A percentile compares a stretch with the other conserved stretches of the same genome.
Evolutionary conservation across 2,113 vertebrate genomes (phyloP).

Genomic region (Hippoglossus stenolepis): DNA sequence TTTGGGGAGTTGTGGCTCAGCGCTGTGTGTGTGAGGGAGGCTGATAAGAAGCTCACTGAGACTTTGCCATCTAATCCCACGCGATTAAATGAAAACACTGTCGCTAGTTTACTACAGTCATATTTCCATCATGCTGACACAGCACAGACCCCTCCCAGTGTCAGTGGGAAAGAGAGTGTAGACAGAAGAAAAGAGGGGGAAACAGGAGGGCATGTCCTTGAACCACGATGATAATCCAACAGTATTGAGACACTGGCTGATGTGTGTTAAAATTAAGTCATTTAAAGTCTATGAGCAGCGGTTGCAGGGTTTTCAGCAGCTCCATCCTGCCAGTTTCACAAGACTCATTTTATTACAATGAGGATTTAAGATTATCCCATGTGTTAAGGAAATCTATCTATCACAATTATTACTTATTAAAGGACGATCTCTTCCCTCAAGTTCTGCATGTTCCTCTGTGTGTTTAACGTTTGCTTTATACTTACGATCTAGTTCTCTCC

Average conservation of each 20-base stretch:
- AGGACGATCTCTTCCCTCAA: not conserved
- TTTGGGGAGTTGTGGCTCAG: not conserved
- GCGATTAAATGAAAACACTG: conserved; percentile 9
- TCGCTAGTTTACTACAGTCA: not conserved
- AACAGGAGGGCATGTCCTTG: not conserved
- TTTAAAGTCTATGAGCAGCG: not conserved
- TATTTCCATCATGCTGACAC: conserved; percentile 15
- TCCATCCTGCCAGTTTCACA: not conserved
- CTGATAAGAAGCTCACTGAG: conserved; percentile 13
- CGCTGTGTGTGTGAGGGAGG: not conserved
- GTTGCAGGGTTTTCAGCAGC: not conserved
- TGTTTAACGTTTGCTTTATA: too few species aligned
- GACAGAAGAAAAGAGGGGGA: not conserved
- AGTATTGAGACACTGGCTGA: not conserved
- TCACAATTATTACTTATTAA: not conserved
- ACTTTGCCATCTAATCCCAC: not conserved
- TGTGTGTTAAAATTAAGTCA: not conserved
- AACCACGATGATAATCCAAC: not conserved
- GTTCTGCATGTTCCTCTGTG: too few species aligned
- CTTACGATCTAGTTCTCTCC: too few species aligned
- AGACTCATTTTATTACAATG: not conserved
- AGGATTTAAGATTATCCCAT: not conserved
- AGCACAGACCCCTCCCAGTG: not conserved
- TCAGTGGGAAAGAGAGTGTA: not conserved
- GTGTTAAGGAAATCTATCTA: not conserved